Evolutionary conservation across 2,113 vertebrate species (phyloP).

Genomic region (Nerophis ophidion): DNA sequence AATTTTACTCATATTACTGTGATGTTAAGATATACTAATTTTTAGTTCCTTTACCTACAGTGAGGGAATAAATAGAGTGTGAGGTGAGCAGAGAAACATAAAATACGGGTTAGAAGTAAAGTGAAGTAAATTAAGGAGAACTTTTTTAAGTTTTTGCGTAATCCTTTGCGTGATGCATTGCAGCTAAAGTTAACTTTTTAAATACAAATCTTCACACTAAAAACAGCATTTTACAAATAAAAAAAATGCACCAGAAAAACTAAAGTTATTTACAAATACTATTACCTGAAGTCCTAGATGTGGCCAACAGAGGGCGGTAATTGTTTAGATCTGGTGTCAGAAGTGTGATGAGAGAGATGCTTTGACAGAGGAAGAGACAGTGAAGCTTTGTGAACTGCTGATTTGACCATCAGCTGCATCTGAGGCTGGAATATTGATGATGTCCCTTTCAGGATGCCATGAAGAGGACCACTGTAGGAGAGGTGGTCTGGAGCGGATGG

Average conservation of each 20-base stretch:
- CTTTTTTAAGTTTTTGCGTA: too few relatives aligned
- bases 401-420: conserved; percentile 30
- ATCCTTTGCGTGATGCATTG: too few relatives aligned
- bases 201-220: neutral
- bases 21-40: too few relatives aligned
- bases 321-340: conserved; percentile 26
- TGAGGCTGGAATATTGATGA: conserved; percentile 56
- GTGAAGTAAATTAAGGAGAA: too few relatives aligned
- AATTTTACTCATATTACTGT: too few relatives aligned
- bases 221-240: neutral
- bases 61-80: too few relatives aligned
- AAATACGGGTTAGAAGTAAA: too few relatives aligned
- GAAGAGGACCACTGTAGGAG: conserved; percentile 51
- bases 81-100: too few relatives aligned
- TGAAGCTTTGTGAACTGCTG: conserved; percentile 53
- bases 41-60: too few relatives aligned
- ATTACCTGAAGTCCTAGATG: conserved; percentile 9
- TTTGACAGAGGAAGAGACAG: conserved; percentile 51
- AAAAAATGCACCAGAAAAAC: too few relatives aligned
- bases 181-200: too few relatives aligned
- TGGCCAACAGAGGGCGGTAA: conserved; percentile 49
- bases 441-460: conserved; percentile 33
- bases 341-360: conserved; percentile 42
- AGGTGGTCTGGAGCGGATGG: conserved; percentile 10
- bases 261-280: too few relatives aligned